Percentiles rank a stretch among this genome's conserved stretches.
These are phyloP conservation scores for Hypercompe scribonia DNA, from an alignment of 2,888 invertebrate genomes.

Conservation along the genomic window DNA sequence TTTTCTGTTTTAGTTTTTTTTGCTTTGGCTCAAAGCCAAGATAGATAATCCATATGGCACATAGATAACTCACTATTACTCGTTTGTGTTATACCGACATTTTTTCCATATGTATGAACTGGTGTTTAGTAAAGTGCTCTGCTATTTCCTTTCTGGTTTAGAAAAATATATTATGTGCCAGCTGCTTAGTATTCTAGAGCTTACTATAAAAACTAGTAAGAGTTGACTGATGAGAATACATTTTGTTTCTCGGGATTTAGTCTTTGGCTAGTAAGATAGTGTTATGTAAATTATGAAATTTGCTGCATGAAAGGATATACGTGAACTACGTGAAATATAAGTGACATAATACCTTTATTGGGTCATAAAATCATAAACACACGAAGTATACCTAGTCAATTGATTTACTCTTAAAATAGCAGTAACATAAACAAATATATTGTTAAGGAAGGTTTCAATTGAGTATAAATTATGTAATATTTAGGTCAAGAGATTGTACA, in stretches of 20 bases:
- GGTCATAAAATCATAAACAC: not conserved
- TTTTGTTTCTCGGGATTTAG: not conserved
- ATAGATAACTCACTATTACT: slow-evolving; percentile 40
- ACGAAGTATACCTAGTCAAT: not conserved
- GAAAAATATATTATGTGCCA: slow-evolving; percentile 28
- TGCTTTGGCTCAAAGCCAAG: slow-evolving; percentile 41
- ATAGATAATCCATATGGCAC: slow-evolving; percentile 42
- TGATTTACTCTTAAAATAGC: not conserved
- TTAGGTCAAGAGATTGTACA: not conserved
- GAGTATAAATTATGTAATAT: not conserved
- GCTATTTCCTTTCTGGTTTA: slow-evolving; percentile 27
- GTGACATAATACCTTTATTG: not conserved
- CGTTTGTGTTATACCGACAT: slow-evolving; percentile 36
- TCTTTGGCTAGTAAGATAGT: not conserved
- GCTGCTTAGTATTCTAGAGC: slow-evolving; percentile 19
- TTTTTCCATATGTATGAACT: slow-evolving; percentile 43
- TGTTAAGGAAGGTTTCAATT: not conserved
- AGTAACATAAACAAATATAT: not conserved
- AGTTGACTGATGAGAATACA: slow-evolving; percentile 16
- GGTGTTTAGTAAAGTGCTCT: slow-evolving; percentile 33
- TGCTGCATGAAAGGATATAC: not conserved
- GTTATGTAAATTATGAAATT: not conserved
- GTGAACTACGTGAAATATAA: not conserved
- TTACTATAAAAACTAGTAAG: not conserved
- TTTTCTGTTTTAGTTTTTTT: slow-evolving; percentile 33